Percentiles rank a stretch among this genome's conserved stretches.
Conservation (phyloP, 2,888 invertebrate genomes). For the Linnaemya vulpina region DNA sequence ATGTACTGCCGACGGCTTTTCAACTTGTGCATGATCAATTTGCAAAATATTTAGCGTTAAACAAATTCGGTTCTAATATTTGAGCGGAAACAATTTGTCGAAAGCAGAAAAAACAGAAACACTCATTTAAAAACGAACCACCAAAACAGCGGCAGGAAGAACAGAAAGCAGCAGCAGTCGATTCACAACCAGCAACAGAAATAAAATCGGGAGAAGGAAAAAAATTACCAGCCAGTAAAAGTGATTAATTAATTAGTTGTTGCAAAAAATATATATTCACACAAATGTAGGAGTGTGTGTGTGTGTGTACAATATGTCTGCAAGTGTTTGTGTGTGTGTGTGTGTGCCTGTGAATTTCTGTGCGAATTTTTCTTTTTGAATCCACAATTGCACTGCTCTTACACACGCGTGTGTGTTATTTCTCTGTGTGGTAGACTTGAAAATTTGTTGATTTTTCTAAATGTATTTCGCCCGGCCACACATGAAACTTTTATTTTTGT, state of each 20-base stretch:
- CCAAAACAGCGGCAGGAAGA: slow-evolving; percentile 5
- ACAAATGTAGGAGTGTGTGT: neutral
- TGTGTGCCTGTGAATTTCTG: neutral
- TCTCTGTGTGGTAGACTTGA: neutral
- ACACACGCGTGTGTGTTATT: neutral
- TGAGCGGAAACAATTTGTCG: slow-evolving; percentile 43
- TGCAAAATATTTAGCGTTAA: slow-evolving; percentile 3
- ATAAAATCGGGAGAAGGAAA: neutral
- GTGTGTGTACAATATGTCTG: neutral
- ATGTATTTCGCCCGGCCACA: neutral
- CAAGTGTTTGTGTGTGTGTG: neutral
- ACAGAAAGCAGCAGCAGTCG: neutral
- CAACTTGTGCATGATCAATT: neutral
- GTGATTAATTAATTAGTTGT: slow-evolving; percentile 52
- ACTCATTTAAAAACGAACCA: slow-evolving; percentile 33
- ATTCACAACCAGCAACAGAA: slow-evolving; percentile 19
- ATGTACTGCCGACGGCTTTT: slow-evolving; percentile 49
- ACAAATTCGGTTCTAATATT: slow-evolving; percentile 8
- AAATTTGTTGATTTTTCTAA: neutral
- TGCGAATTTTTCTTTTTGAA: slow-evolving; percentile 22
- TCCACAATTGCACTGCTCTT: slow-evolving; percentile 15
- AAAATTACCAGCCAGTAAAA: slow-evolving; percentile 30
- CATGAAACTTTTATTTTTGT: neutral
- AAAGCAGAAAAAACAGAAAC: neutral
- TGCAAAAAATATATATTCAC: neutral